These are phyloP conservation scores for Poeciliopsis paucimaculata DNA, from an alignment of 2,797 vertebrate genomes.

Conservation along the genomic window DNA sequence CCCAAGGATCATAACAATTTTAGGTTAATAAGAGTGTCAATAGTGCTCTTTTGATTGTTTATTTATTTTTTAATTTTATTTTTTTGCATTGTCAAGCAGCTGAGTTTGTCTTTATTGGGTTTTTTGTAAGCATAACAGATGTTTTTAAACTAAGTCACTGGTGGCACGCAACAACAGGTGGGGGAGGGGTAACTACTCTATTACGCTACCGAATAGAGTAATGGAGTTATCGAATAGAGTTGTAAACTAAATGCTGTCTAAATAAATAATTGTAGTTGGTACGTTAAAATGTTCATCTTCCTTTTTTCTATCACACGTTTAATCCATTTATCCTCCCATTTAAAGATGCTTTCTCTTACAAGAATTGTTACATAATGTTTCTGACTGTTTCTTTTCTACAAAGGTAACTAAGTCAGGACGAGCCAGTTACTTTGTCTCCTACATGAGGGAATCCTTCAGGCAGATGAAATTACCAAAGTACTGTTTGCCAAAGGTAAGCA, in stretches of 20 bases:
- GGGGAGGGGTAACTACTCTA: neutral
- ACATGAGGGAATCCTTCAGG: slow-evolving; percentile 91
- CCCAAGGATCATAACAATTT: neutral
- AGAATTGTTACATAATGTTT: slow-evolving; percentile 12
- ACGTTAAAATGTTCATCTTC: neutral
- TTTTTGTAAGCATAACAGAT: neutral
- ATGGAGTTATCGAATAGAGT: neutral
- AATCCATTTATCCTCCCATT: neutral
- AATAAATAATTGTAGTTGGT: neutral
- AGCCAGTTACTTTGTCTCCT: slow-evolving; percentile 96
- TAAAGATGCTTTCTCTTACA: neutral
- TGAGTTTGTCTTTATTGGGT: neutral
- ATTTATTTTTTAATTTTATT: too few relatives aligned
- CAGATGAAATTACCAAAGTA: slow-evolving; percentile 96
- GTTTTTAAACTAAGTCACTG: neutral
- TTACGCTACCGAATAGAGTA: too few relatives aligned
- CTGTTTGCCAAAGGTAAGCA: slow-evolving; percentile 88
- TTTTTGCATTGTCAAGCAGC: neutral
- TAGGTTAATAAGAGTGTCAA: neutral
- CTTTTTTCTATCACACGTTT: neutral
- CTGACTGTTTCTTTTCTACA: slow-evolving; percentile 38
- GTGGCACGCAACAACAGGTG: neutral
- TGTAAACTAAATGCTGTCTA: neutral
- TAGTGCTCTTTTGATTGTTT: neutral
- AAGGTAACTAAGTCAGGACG: slow-evolving; percentile 93